Evolutionary conservation across 2,113 vertebrate species (phyloP).

Genomic region (Ursus arctos): DNA sequence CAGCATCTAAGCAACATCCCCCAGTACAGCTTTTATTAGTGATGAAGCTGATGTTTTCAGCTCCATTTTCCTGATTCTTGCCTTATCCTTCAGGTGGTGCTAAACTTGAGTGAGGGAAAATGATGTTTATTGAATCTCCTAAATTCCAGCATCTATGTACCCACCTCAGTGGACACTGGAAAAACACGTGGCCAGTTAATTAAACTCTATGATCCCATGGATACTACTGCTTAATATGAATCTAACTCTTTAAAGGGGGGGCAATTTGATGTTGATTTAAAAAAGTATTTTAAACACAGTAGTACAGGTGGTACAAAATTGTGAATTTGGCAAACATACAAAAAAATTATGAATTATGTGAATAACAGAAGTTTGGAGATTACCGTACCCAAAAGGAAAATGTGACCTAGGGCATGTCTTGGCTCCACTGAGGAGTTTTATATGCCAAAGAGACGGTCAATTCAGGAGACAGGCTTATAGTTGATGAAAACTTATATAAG

Average conservation of each 20-base stretch:
- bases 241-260: neutral
- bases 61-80: neutral
- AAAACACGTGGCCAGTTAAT: neutral
- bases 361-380: neutral
- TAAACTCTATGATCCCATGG: neutral
- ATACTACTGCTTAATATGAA: neutral
- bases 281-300: constrained; percentile 12
- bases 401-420: neutral
- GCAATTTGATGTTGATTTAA: neutral
- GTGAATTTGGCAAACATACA: neutral
- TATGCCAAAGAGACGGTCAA: neutral
- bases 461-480: neutral
- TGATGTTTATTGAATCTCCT: neutral
- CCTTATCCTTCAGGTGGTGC: neutral
- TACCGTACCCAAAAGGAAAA: neutral
- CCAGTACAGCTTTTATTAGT: neutral
- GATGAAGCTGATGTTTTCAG: constrained; percentile 22
- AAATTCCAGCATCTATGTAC: neutral
- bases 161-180: neutral
- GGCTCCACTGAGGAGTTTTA: neutral
- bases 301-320: neutral
- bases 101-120: neutral
- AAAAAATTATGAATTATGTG: neutral
- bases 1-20: neutral
- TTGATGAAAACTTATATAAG: neutral